Percentiles rank a stretch among this genome's conserved stretches.
Conservation (phyloP, 2,113 vertebrate genomes). For the Uropsilus gracilis region DNA sequence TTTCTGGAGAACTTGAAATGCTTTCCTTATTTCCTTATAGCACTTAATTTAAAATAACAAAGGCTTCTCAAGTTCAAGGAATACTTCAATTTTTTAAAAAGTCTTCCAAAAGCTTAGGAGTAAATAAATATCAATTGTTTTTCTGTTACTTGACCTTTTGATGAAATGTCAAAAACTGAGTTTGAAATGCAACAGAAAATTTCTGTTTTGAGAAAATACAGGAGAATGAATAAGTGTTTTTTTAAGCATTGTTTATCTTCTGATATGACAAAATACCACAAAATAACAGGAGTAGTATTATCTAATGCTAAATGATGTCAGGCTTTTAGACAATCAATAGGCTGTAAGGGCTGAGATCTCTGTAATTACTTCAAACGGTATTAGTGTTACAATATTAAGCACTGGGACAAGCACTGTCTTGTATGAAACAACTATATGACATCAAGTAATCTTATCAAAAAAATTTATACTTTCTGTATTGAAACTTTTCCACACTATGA, state of each 20-base stretch:
- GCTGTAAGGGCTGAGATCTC: conserved; percentile 9
- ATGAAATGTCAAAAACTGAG: neutral
- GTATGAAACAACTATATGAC: neutral
- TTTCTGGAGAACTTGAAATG: neutral
- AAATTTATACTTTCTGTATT: neutral
- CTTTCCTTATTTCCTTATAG: neutral
- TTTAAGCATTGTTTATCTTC: conserved; percentile 31
- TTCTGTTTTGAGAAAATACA: neutral
- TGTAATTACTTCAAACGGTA: conserved; percentile 1
- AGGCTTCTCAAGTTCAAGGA: conserved; percentile 10
- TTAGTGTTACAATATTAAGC: conserved; percentile 60
- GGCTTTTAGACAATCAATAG: conserved; percentile 61
- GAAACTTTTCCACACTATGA: conserved; percentile 25
- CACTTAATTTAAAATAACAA: conserved; percentile 22
- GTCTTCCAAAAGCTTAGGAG: neutral
- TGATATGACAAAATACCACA: conserved; percentile 52
- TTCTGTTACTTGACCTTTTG: neutral
- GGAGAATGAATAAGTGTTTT: neutral
- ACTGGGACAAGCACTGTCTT: conserved; percentile 1
- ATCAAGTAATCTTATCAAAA: conserved; percentile 11
- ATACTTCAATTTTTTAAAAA: conserved; percentile 24
- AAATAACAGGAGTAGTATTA: conserved; percentile 37
- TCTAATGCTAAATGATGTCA: conserved; percentile 59
- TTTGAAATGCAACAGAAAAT: neutral
- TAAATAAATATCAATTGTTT: conserved; percentile 20